Conservation (phyloP, 2,113 vertebrate species). For the Macquaria australasica region DNA sequence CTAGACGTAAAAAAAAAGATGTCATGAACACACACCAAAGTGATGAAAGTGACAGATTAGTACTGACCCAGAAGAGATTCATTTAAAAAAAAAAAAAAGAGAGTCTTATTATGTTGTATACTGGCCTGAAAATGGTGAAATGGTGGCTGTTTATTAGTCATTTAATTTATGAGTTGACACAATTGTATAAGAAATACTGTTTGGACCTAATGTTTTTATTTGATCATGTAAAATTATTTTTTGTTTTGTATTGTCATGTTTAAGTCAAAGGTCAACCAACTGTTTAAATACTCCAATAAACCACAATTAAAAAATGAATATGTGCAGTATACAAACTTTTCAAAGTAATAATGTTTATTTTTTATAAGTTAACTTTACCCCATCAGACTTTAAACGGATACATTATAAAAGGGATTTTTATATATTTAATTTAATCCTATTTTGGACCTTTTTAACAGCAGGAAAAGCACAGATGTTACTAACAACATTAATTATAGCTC, state of each 20-base stretch:
- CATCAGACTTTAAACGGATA: too few relatives aligned
- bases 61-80: too few relatives aligned
- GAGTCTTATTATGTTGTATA: background rate
- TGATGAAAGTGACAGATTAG: too few relatives aligned
- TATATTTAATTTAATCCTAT: too few relatives aligned
- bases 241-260: background rate
- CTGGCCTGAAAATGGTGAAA: background rate
- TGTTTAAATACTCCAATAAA: background rate
- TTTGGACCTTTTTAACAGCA: too few relatives aligned
- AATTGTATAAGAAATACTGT: background rate
- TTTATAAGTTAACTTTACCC: too few relatives aligned
- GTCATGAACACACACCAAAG: too few relatives aligned
- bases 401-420: too few relatives aligned
- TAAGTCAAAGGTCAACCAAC: background rate
- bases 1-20: too few relatives aligned
- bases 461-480: too few relatives aligned
- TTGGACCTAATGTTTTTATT: background rate
- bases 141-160: background rate
- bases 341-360: too few relatives aligned
- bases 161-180: background rate
- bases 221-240: background rate
- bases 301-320: background rate
- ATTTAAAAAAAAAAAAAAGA: too few relatives aligned
- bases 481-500: background rate
- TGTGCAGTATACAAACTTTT: background rate